phyloP scores from a whole-genome alignment of 2,888 invertebrate genomes.

The Bursaphelenchus okinawaensis region DNA sequence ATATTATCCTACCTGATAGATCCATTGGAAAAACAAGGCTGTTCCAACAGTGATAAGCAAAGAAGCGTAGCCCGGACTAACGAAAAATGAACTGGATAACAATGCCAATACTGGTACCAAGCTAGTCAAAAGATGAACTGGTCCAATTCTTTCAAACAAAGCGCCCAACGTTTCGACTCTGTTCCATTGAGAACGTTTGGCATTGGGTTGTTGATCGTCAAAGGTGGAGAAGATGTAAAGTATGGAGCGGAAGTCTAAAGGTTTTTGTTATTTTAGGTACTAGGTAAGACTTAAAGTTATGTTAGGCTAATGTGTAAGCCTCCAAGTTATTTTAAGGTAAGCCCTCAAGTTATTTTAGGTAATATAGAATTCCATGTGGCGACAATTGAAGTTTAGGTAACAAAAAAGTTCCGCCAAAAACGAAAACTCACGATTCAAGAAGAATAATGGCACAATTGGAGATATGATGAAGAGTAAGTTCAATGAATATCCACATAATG shows the following conservation, averaged over 20 bases:
- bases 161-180: conserved; percentile 17
- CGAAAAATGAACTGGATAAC: conserved; percentile 12
- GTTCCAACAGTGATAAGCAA: conserved; percentile 13
- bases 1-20: conserved; percentile 16
- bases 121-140: conserved; percentile 14
- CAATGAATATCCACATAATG: conserved; percentile 12
- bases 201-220: conserved; percentile 12
- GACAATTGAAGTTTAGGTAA: too few relatives aligned
- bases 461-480: conserved; percentile 20
- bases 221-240: conserved; percentile 18
- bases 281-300: too few relatives aligned
- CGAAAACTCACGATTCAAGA: conserved; percentile 5
- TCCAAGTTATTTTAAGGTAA: too few relatives aligned
- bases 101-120: conserved; percentile 16
- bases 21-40: conserved; percentile 16
- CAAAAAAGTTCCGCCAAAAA: too few relatives aligned
- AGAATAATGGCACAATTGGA: conserved; percentile 6
- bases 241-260: conserved; percentile 20
- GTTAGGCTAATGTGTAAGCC: too few relatives aligned
- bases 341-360: too few relatives aligned
- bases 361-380: too few relatives aligned
- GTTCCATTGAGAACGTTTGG: conserved; percentile 22
- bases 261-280: too few relatives aligned
- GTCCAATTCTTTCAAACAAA: conserved; percentile 24
- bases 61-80: conserved; percentile 7